Percentiles rank a stretch among this genome's conserved stretches.
Evolutionary conservation across 37 sponge, comb jelly and placozoan species (phyloP).

Genomic region (Halichondria panicea): DNA sequence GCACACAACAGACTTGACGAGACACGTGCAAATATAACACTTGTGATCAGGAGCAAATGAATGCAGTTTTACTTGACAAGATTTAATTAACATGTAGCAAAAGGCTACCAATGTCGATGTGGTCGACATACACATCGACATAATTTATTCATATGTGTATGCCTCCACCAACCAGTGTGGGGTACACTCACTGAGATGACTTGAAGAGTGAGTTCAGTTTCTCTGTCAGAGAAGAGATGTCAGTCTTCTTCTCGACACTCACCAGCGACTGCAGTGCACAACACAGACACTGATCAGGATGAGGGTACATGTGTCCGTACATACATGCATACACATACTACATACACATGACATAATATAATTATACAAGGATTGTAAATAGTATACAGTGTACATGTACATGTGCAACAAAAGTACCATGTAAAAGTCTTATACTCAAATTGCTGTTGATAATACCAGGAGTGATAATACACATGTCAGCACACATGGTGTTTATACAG

Average conservation of each 20-base stretch:
- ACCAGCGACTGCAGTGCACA: slow-evolving; percentile 19
- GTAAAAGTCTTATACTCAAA: neutral
- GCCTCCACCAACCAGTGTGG: too few relatives aligned
- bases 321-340: neutral
- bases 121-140: too few relatives aligned
- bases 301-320: neutral
- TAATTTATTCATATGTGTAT: too few relatives aligned
- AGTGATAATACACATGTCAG: too few relatives aligned
- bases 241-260: slow-evolving; percentile 25
- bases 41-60: too few relatives aligned
- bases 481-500: too few relatives aligned
- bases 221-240: slow-evolving; percentile 26
- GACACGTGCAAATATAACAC: too few relatives aligned
- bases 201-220: slow-evolving; percentile 35
- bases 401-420: neutral
- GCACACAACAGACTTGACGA: too few relatives aligned
- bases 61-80: too few relatives aligned
- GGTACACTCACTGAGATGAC: slow-evolving; percentile 23
- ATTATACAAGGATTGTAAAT: neutral
- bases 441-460: too few relatives aligned
- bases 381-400: neutral
- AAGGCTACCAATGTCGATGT: too few relatives aligned
- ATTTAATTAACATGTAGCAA: too few relatives aligned
- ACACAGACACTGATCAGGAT: neutral
- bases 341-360: neutral